A percentile compares a stretch with the other conserved stretches of the same genome.
phyloP scores from a whole-genome alignment of 2,888 invertebrate species.

The Pollenia amentaria region DNA sequence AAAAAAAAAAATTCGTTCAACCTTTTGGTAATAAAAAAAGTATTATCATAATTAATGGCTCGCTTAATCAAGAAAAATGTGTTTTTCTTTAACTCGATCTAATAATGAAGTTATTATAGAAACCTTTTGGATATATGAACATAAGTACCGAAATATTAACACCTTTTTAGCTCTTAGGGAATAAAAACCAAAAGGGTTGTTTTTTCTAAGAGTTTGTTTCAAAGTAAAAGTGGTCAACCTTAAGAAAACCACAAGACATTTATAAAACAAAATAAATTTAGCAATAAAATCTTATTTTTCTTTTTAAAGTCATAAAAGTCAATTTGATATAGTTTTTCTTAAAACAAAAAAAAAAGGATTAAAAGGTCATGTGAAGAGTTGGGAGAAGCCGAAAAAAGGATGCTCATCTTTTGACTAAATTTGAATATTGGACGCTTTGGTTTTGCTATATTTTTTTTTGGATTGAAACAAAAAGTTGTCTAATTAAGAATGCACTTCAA shows the following conservation, averaged over 20 bases:
- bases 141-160: conserved; percentile 52
- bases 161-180: conserved; percentile 43
- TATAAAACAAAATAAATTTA: conserved; percentile 21
- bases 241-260: conserved; percentile 78
- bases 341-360: conserved; percentile 73
- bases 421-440: conserved; percentile 53
- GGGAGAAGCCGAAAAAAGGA: background rate
- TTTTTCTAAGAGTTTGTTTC: background rate
- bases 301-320: conserved; percentile 54
- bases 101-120: conserved; percentile 79
- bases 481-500: conserved; percentile 65
- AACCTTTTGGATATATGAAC: conserved; percentile 16
- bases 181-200: conserved; percentile 58
- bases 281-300: conserved; percentile 70
- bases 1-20: conserved; percentile 75
- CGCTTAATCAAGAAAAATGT: conserved; percentile 82
- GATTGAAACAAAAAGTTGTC: background rate
- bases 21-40: conserved; percentile 75
- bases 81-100: conserved; percentile 66
- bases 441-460: background rate
- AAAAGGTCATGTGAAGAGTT: conserved; percentile 77
- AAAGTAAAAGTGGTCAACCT: conserved; percentile 80
- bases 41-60: conserved; percentile 82
- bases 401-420: conserved; percentile 14
- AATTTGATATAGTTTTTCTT: conserved; percentile 48